Conservation (phyloP, 92 coral and sea anemone genomes). For the Epizoanthus stellaris region DNA sequence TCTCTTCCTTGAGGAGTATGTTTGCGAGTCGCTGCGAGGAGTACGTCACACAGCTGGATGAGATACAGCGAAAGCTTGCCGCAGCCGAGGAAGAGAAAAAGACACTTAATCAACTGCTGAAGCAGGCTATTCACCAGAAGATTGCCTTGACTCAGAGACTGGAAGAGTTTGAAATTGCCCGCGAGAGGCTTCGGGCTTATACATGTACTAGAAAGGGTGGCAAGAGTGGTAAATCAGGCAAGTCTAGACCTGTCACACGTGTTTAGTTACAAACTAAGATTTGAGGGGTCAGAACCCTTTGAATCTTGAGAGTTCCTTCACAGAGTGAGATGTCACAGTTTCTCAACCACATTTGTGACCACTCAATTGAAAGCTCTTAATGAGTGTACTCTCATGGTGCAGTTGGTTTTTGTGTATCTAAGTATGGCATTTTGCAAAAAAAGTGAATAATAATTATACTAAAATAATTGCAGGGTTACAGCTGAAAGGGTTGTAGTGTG, state of each 20-base stretch:
- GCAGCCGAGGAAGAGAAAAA: conserved; percentile 99
- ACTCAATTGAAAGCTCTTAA: too few species aligned
- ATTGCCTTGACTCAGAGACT: conserved; percentile 98
- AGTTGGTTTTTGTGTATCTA: too few species aligned
- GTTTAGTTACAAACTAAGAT: conserved; percentile 37
- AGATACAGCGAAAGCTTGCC: conserved; percentile 85
- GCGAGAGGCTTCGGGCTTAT: conserved; percentile 96
- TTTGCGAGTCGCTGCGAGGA: conserved; percentile 97
- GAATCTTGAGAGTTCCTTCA: too few species aligned
- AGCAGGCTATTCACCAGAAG: conserved; percentile 99
- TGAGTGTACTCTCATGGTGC: too few species aligned
- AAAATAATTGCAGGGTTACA: too few species aligned
- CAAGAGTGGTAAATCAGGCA: conserved; percentile 49
- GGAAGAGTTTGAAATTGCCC: conserved; percentile 97
- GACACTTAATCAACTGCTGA: conserved; percentile 89
- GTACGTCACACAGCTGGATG: conserved; percentile 92
- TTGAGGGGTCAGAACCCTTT: background rate
- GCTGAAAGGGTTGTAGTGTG: too few species aligned
- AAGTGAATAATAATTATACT: too few species aligned
- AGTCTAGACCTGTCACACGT: conserved; percentile 91
- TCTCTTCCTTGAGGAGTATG: conserved; percentile 95
- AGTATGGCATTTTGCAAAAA: too few species aligned
- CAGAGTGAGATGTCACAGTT: too few species aligned
- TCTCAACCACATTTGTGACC: too few species aligned
- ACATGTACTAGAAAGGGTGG: conserved; percentile 84